Conservation (phyloP, 2,113 vertebrate species). For the Telmatochromis sp. region DNA sequence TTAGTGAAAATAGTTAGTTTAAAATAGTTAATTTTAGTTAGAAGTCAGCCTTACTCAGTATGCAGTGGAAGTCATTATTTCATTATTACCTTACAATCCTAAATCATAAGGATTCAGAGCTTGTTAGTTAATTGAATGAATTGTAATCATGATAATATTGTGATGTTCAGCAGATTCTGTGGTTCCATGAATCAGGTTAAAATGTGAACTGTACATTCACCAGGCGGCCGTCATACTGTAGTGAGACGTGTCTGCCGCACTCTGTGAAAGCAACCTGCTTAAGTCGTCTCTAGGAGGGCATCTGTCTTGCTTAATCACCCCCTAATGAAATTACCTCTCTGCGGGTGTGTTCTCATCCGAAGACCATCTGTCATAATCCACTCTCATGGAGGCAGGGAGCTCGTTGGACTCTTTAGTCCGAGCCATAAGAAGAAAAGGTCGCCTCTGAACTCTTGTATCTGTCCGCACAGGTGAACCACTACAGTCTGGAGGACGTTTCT, state of each 20-base stretch:
- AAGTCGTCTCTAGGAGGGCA: background rate
- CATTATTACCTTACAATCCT: background rate
- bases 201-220: background rate
- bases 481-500: slow-evolving; percentile 94
- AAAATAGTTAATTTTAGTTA: background rate
- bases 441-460: background rate
- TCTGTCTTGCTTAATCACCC: background rate
- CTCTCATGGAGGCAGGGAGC: background rate
- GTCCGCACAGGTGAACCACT: slow-evolving; percentile 85
- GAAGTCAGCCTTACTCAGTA: background rate
- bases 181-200: too few species aligned
- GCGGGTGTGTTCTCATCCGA: background rate
- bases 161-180: too few species aligned
- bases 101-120: too few species aligned
- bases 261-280: background rate
- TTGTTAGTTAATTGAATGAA: too few species aligned
- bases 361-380: slow-evolving; percentile 45
- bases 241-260: background rate
- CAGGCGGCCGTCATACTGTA: background rate
- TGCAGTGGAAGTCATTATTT: background rate
- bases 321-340: slow-evolving; percentile 46
- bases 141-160: too few species aligned
- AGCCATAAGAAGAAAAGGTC: background rate
- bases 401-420: background rate
- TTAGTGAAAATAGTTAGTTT: background rate